These are phyloP conservation scores for Philopedon plagiatum DNA, from an alignment of 2,888 invertebrate species.

Conservation along the genomic window DNA sequence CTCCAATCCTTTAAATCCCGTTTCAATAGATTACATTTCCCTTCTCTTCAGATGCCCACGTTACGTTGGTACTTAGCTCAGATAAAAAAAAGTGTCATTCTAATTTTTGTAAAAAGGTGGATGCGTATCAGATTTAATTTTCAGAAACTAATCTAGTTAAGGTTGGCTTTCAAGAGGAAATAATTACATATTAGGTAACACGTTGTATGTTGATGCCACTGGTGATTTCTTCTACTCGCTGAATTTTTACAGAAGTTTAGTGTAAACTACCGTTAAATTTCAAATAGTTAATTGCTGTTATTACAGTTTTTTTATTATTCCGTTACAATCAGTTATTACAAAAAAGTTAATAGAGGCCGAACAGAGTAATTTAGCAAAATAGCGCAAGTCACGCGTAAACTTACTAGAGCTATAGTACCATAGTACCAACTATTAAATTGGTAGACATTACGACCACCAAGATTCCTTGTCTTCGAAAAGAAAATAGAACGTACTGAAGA, in stretches of 20 bases:
- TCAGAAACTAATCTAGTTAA: too few species aligned
- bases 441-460: constrained; percentile 9
- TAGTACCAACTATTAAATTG: constrained; percentile 10
- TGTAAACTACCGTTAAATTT: constrained; percentile 12
- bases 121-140: too few species aligned
- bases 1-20: too few species aligned
- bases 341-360: constrained; percentile 20
- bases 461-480: neutral
- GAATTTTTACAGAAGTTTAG: neutral
- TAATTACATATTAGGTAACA: too few species aligned
- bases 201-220: too few species aligned
- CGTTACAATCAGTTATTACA: constrained; percentile 21
- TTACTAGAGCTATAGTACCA: neutral
- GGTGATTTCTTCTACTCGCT: neutral
- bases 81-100: too few species aligned
- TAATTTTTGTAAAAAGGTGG: too few species aligned
- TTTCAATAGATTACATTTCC: too few species aligned
- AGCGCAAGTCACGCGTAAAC: constrained; percentile 33
- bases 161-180: too few species aligned
- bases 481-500: neutral
- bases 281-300: constrained; percentile 1
- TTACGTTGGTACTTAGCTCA: too few species aligned
- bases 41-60: too few species aligned
- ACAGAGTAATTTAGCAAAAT: constrained; percentile 29
- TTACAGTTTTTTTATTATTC: constrained; percentile 13